Percentiles rank a stretch among this genome's conserved stretches.
These are phyloP conservation scores for Macroramphosus scolopax DNA, from an alignment of 2,797 vertebrate genomes.

Conservation along the genomic window DNA sequence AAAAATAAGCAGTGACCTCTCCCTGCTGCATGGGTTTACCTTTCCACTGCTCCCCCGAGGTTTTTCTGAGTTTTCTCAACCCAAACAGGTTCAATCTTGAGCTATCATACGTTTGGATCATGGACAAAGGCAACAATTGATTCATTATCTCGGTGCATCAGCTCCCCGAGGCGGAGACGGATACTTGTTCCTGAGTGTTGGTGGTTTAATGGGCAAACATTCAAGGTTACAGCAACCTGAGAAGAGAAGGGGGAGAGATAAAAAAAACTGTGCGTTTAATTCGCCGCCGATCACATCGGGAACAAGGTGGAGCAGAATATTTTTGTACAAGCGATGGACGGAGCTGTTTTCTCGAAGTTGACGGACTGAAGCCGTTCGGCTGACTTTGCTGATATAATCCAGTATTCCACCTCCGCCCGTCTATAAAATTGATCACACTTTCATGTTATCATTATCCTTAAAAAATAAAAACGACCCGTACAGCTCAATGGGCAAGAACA, in stretches of 20 bases:
- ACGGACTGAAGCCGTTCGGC: constrained; percentile 34
- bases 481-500: constrained; percentile 1
- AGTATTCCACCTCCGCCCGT: constrained; percentile 17
- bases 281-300: constrained; percentile 22
- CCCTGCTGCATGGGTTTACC: constrained; percentile 53
- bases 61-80: constrained; percentile 59
- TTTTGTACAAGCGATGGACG: constrained; percentile 28
- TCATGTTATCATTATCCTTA: constrained; percentile 12
- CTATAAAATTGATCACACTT: constrained; percentile 24
- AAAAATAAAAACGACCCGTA: constrained; percentile 1
- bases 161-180: constrained; percentile 62
- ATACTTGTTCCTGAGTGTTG: constrained; percentile 63
- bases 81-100: constrained; percentile 46
- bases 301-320: constrained; percentile 27
- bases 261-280: constrained; percentile 31
- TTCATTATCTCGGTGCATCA: constrained; percentile 75
- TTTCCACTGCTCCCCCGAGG: constrained; percentile 51
- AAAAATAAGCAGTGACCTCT: constrained; percentile 49
- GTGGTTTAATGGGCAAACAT: constrained; percentile 63
- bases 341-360: constrained; percentile 44
- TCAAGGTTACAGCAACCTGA: constrained; percentile 71
- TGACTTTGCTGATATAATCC: constrained; percentile 42
- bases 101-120: constrained; percentile 72
- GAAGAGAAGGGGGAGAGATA: constrained; percentile 33
- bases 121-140: constrained; percentile 75